A percentile compares a stretch with the other conserved stretches of the same genome.
Evolutionary conservation across 2,113 vertebrate species (phyloP).

Genomic region (Beaufortia kweichowensis): DNA sequence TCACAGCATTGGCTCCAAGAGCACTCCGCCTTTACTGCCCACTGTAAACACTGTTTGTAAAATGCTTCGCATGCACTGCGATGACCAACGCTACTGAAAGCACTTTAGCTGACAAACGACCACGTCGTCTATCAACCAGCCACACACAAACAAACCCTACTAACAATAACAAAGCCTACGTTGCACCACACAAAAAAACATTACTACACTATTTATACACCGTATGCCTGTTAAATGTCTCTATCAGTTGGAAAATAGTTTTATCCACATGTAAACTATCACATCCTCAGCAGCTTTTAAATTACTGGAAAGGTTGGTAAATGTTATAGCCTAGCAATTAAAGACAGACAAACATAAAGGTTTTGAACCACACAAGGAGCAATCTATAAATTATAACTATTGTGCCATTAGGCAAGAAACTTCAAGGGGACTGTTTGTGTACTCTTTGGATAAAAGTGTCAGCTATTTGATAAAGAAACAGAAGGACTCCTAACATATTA

Average conservation of each 20-base stretch:
- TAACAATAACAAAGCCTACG: conserved; percentile 32
- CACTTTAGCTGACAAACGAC: conserved; percentile 49
- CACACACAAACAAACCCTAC: not conserved
- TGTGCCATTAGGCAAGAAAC: conserved; percentile 6
- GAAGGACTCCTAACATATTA: conserved; percentile 5
- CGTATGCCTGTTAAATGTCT: conserved; percentile 7
- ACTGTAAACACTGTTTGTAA: conserved; percentile 51
- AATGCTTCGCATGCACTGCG: conserved; percentile 15
- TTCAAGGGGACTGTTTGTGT: not conserved
- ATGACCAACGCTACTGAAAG: conserved; percentile 41
- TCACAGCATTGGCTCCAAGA: conserved; percentile 1
- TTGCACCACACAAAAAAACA: conserved; percentile 36
- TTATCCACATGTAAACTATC: not conserved
- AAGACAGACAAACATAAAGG: not conserved
- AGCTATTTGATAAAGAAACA: conserved; percentile 17
- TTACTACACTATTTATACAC: conserved; percentile 38
- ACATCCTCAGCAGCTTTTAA: not conserved
- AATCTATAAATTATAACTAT: conserved; percentile 11
- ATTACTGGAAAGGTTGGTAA: not conserved
- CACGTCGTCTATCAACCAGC: conserved; percentile 43
- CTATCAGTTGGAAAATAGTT: not conserved
- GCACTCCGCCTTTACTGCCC: conserved; percentile 16
- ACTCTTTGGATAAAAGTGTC: conserved; percentile 29
- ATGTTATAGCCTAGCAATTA: not conserved
- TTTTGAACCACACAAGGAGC: not conserved